Base-by-base conservation (phyloP, 2,113 vertebrate genomes). In the Theristicus caerulescens region DNA sequence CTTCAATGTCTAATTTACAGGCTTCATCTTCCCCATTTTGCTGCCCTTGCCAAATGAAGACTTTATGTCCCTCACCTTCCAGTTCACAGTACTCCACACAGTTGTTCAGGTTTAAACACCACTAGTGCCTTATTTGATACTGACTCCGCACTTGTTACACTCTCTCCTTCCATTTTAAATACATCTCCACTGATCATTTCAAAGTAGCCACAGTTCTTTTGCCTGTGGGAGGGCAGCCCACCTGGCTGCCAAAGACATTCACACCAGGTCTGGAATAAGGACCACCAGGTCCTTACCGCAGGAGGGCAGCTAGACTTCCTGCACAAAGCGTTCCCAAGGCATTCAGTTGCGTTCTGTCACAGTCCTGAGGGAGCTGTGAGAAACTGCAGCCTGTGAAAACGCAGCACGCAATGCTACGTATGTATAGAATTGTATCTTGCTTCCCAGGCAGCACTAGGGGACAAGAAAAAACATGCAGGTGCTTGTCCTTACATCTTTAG, bases 401-500 rank as follows among this genome's bases (percentile, higher is more conserved):
- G 67, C 79, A 91, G 58, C 46, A 88, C 15, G 51, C 32, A 70
- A 79, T 22, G 25, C 83, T 82, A 19, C 0, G 0, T 24, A 22
- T 8, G 5, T 55, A 55, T 1, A 49, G 55, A 76, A 77, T 20
- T 40, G 17, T 34, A 85, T 55, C 64, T 34, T 27, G 38, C 55
- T 91, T 85, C 83, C 42, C 44, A 59, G 72, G 26, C 44, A 86
- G 69, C 46, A 31, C 49, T 69, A 61, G 40, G 44, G 18, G 74
- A 70, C 42, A 89, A 72, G 44, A 87, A 20, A 64, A 76, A 76
- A 16, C 47, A 59, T 7, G 61, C 32, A 82, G 36, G 25, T 78
- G 62, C 40, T 70, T 67, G 59, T 93, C 94, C 99, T 98, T 99
- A 99, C 99, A 86, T 99, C 99, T 99, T 99, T 99, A 99, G 99